A percentile compares a stretch with the other conserved stretches of the same genome.
Conservation (phyloP, 1,140 invertebrate genomes). For the Mamestra configurata region DNA sequence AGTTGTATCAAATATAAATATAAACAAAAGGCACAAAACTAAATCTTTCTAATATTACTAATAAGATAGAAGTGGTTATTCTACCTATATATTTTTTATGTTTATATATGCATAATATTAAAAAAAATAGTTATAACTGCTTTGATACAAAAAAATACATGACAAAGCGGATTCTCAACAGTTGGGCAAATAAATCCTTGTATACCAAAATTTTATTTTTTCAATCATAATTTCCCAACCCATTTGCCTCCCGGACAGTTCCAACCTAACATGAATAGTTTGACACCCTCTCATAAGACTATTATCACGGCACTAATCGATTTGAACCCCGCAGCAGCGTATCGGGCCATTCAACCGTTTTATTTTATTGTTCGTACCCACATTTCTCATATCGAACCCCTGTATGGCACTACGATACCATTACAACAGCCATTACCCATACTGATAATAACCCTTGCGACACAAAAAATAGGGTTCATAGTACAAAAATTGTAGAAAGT, state of each 20-base stretch:
- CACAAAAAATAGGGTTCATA: slow-evolving; percentile 22
- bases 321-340: slow-evolving; percentile 80
- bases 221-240: neutral
- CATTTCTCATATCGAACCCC: slow-evolving; percentile 62
- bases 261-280: neutral
- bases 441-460: slow-evolving; percentile 43
- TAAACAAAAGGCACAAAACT: no score
- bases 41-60: no score
- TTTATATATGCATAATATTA: no score
- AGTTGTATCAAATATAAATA: no score
- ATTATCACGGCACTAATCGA: slow-evolving; percentile 83
- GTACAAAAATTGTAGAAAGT: neutral
- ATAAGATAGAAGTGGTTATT: no score
- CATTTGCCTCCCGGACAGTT: neutral
- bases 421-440: neutral
- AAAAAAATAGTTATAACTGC: no score
- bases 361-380: slow-evolving; percentile 83
- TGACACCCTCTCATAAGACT: slow-evolving; percentile 41
- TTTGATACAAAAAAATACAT: no score
- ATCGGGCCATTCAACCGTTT: slow-evolving; percentile 79
- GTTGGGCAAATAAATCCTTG: no score
- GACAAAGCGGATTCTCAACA: no score
- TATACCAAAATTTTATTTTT: no score
- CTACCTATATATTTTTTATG: no score
- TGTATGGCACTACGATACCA: slow-evolving; percentile 48